These are phyloP conservation scores for Xanthorhoe spadicearia DNA, from an alignment of 2,888 invertebrate genomes.

Conservation along the genomic window DNA sequence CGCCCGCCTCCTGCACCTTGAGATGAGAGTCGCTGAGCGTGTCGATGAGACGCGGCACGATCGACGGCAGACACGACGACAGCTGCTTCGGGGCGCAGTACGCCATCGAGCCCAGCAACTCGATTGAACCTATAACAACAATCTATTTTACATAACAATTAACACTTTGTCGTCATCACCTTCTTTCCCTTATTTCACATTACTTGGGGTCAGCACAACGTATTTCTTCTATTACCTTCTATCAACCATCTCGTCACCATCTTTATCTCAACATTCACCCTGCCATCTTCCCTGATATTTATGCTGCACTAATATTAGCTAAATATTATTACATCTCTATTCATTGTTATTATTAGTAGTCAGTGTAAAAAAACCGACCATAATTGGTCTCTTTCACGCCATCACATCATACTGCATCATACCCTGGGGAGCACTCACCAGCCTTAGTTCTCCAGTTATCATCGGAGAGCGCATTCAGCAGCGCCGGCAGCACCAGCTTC, in stretches of 20 bases:
- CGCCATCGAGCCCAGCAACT: constrained; percentile 98
- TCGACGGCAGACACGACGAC: constrained; percentile 98
- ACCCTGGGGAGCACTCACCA: constrained; percentile 72
- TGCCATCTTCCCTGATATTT: too few relatives aligned
- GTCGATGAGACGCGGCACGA: constrained; percentile 98
- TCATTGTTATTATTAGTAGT: too few relatives aligned
- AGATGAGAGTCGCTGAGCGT: constrained; percentile 98
- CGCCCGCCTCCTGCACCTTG: constrained; percentile 98
- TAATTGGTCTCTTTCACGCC: not conserved
- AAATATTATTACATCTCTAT: too few relatives aligned
- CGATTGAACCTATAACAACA: constrained; percentile 90
- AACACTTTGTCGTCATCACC: too few relatives aligned
- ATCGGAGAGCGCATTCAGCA: constrained; percentile 96
- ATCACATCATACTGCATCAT: not conserved
- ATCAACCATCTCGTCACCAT: too few relatives aligned
- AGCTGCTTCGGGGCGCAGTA: constrained; percentile 99
- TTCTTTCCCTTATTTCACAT: too few relatives aligned
- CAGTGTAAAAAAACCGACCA: not conserved
- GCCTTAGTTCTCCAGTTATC: constrained; percentile 99
- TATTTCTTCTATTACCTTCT: too few relatives aligned
- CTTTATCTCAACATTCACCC: too few relatives aligned
- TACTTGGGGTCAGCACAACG: too few relatives aligned
- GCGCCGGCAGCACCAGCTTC: constrained; percentile 96
- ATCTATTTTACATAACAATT: not conserved
- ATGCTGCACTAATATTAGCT: too few relatives aligned